These are phyloP conservation scores for Apodemus speciosus DNA, from an alignment of 2,113 vertebrate species.

Conservation along the genomic window DNA sequence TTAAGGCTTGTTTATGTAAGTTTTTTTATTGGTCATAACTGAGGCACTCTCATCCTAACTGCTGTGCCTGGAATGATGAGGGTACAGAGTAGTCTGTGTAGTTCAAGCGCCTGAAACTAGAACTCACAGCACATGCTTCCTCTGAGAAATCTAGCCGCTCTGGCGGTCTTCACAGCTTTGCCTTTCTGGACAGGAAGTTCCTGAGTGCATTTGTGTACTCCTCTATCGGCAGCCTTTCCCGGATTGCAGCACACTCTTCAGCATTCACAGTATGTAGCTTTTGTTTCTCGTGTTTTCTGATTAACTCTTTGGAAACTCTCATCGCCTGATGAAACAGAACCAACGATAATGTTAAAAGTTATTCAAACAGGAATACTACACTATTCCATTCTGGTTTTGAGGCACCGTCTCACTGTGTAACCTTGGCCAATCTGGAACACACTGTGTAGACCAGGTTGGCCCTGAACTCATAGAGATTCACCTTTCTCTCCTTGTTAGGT, in stretches of 20 bases:
- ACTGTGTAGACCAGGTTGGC: background rate
- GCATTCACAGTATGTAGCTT: conserved; percentile 88
- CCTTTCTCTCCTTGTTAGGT: too few species aligned
- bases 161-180: conserved; percentile 85
- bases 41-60: background rate
- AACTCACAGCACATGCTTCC: background rate
- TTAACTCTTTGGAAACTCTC: conserved; percentile 90
- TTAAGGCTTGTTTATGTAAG: background rate
- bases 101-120: background rate
- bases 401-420: background rate
- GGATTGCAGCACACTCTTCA: conserved; percentile 87
- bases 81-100: background rate
- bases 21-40: background rate
- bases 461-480: background rate
- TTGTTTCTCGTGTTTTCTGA: conserved; percentile 88
- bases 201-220: conserved; percentile 90
- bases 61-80: background rate
- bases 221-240: conserved; percentile 89
- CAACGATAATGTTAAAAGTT: background rate
- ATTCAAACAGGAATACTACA: background rate
- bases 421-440: background rate
- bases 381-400: background rate
- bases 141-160: background rate
- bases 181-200: conserved; percentile 90
- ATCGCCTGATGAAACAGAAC: conserved; percentile 85